phyloP scores from a whole-genome alignment of 2,888 invertebrate species.

The Horisme vitalbata region DNA sequence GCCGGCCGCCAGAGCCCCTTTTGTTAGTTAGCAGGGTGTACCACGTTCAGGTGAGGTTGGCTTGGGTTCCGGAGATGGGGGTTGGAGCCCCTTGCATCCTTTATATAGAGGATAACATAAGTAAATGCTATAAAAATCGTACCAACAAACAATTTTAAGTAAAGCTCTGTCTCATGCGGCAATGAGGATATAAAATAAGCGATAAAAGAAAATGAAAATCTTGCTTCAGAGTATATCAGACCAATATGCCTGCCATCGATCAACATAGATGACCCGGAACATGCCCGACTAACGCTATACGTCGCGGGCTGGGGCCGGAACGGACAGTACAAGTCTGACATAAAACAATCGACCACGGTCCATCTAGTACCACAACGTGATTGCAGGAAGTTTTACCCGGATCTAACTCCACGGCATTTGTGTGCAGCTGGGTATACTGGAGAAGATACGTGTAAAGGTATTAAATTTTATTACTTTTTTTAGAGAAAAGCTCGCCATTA shows the following conservation, averaged over 20 bases:
- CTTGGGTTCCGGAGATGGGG: too few relatives aligned
- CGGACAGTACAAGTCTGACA: constrained; percentile 54
- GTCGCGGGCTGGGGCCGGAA: constrained; percentile 74
- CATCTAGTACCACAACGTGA: constrained; percentile 61
- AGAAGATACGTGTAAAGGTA: constrained; percentile 69
- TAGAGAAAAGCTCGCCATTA: too few relatives aligned
- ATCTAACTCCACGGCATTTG: constrained; percentile 56
- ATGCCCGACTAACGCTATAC: constrained; percentile 58
- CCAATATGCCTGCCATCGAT: constrained; percentile 70
- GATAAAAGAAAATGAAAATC: background rate
- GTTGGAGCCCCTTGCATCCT: too few relatives aligned
- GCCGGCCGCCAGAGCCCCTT: too few relatives aligned
- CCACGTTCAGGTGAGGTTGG: too few relatives aligned
- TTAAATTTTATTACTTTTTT: too few relatives aligned
- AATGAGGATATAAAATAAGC: too few relatives aligned
- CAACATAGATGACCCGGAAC: constrained; percentile 60
- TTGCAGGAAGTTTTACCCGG: constrained; percentile 57
- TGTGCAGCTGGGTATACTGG: constrained; percentile 70
- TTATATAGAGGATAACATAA: too few relatives aligned
- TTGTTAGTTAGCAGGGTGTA: too few relatives aligned
- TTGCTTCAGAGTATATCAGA: constrained; percentile 64
- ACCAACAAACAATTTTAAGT: too few relatives aligned
- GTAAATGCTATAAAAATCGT: too few relatives aligned
- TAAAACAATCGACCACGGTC: constrained; percentile 69
- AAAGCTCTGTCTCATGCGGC: too few relatives aligned